Evolutionary conservation across 2,113 vertebrate genomes (phyloP).

Genomic region (Andinoacara biseriatus): DNA sequence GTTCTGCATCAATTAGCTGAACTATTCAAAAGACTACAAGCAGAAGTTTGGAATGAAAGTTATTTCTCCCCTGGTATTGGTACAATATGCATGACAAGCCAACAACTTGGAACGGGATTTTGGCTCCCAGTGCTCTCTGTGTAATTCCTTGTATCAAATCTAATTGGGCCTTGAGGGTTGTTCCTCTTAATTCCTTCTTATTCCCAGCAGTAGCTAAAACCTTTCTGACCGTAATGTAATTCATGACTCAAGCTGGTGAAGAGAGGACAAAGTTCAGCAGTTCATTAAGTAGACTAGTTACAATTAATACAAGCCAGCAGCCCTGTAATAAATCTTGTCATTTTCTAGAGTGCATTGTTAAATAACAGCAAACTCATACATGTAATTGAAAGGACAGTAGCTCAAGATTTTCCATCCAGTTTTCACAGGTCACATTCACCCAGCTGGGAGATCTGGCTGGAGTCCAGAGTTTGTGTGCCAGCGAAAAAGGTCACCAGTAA

Average conservation of each 20-base stretch:
- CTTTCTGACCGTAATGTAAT: slow-evolving; percentile 37
- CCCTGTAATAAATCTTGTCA: slow-evolving; percentile 3
- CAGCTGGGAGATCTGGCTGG: not conserved
- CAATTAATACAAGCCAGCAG: slow-evolving; percentile 1
- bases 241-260: slow-evolving; percentile 13
- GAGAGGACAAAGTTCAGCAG: not conserved
- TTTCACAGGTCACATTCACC: not conserved
- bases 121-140: slow-evolving; percentile 18
- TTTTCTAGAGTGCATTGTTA: not conserved
- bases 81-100: slow-evolving; percentile 41
- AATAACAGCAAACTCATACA: not conserved
- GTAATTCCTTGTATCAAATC: slow-evolving; percentile 44
- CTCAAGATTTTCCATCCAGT: slow-evolving; percentile 4
- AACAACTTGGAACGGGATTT: slow-evolving; percentile 29
- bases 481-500: slow-evolving; percentile 39
- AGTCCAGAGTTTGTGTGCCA: slow-evolving; percentile 23
- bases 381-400: not conserved
- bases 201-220: slow-evolving; percentile 16
- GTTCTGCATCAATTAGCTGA: slow-evolving; percentile 29
- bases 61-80: not conserved
- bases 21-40: slow-evolving; percentile 24
- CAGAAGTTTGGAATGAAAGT: slow-evolving; percentile 18
- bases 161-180: slow-evolving; percentile 58
- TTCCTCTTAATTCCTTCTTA: slow-evolving; percentile 33
- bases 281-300: slow-evolving; percentile 7